Evolutionary conservation across 1,140 invertebrate genomes (phyloP).

Genomic region (Fragariocoptes setiger): DNA sequence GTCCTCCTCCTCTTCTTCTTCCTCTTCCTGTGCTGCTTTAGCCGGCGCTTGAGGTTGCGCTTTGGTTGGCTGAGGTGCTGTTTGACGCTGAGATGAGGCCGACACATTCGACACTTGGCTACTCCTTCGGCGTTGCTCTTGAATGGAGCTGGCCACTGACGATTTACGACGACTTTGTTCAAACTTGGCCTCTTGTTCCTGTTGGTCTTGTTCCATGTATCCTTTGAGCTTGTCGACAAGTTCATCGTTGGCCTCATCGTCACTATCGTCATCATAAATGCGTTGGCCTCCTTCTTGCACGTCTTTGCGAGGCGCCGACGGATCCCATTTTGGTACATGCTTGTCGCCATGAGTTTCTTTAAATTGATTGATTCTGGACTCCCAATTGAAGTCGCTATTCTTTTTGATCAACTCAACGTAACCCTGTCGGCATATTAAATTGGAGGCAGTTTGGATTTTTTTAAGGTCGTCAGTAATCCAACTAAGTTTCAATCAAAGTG

Average conservation of each 20-base stretch:
- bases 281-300: neutral
- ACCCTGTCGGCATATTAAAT: constrained; percentile 7
- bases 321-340: constrained; percentile 12
- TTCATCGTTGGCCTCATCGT: neutral
- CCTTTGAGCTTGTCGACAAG: neutral
- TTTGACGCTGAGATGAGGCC: neutral
- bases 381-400: constrained; percentile 10
- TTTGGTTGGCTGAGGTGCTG: neutral
- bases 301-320: neutral
- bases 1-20: constrained; percentile 8
- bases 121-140: constrained; percentile 6
- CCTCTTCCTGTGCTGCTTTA: constrained; percentile 2
- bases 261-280: neutral
- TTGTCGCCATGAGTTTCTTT: constrained; percentile 10
- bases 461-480: neutral
- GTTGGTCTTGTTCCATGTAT: constrained; percentile 12
- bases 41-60: constrained; percentile 1
- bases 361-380: constrained; percentile 11
- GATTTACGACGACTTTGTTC: constrained; percentile 8
- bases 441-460: neutral
- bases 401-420: constrained; percentile 10
- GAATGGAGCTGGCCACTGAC: constrained; percentile 7
- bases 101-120: neutral
- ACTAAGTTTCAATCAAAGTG: neutral
- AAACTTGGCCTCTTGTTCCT: constrained; percentile 8